Conservation (phyloP, 2,888 invertebrate species). For the Acanthosepion esculentum region DNA sequence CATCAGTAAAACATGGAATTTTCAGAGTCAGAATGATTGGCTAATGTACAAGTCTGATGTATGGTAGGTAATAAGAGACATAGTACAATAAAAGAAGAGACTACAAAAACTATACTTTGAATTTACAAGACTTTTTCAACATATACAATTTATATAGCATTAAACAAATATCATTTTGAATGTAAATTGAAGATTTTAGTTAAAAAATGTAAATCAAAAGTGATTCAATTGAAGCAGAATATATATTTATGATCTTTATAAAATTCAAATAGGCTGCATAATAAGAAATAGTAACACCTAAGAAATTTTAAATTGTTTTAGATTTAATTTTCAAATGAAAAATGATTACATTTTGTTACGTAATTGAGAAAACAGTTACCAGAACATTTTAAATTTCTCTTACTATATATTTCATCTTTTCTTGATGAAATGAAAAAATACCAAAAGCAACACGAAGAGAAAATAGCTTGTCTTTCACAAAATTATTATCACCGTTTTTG, state of each 20-base stretch:
- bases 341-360: background rate
- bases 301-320: background rate
- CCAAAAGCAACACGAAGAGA: background rate
- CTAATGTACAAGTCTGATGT: background rate
- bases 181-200: too few species aligned
- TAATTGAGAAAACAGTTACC: background rate
- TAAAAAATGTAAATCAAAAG: too few species aligned
- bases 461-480: too few species aligned
- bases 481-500: too few species aligned
- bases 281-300: background rate
- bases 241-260: background rate
- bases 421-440: background rate
- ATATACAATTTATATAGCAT: background rate
- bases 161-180: background rate
- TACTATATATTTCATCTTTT: too few species aligned
- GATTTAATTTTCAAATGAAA: background rate
- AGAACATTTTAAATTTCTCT: background rate
- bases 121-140: background rate
- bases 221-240: too few species aligned
- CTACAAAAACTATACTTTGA: background rate
- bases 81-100: background rate
- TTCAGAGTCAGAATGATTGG: slow-evolving; percentile 10
- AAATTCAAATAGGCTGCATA: background rate
- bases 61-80: background rate
- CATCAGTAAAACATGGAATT: slow-evolving; percentile 33